Conservation (phyloP, 2,797 vertebrate genomes). For the Centropyge bicolor region DNA sequence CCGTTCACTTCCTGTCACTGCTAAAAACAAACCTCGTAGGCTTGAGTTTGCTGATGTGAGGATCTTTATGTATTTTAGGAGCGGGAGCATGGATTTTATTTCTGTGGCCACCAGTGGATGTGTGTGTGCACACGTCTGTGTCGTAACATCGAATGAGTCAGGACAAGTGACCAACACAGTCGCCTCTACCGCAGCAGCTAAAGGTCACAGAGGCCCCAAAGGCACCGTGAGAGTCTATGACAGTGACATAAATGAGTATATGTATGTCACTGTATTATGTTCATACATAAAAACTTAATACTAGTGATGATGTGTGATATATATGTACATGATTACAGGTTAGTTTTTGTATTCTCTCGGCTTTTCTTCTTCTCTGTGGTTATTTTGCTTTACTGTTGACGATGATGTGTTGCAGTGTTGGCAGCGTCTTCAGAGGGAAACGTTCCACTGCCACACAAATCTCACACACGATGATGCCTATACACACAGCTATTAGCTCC, state of each 20-base stretch:
- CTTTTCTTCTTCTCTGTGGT: neutral
- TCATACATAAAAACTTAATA: neutral
- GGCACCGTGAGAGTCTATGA: neutral
- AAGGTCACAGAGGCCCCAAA: conserved; percentile 56
- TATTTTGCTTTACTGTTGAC: conserved; percentile 19
- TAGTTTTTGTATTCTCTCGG: neutral
- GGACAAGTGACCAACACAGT: conserved; percentile 37
- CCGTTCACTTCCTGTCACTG: neutral
- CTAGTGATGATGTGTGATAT: neutral
- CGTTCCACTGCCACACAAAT: conserved; percentile 27
- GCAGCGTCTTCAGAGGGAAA: conserved; percentile 26
- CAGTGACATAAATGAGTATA: neutral
- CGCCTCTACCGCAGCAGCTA: conserved; percentile 6
- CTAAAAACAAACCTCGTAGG: neutral
- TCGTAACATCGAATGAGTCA: conserved; percentile 32
- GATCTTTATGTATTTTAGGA: neutral
- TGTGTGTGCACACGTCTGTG: conserved; percentile 29
- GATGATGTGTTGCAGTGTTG: conserved; percentile 4
- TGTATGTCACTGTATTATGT: conserved; percentile 1
- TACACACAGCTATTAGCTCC: conserved; percentile 20
- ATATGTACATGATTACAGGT: neutral
- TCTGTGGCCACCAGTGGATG: conserved; percentile 11
- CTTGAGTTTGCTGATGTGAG: conserved; percentile 1
- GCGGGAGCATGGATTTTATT: conserved; percentile 1
- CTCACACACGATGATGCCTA: conserved; percentile 27